Evolutionary conservation across 1,140 invertebrate species (phyloP).

Genomic region (Homarus americanus): DNA sequence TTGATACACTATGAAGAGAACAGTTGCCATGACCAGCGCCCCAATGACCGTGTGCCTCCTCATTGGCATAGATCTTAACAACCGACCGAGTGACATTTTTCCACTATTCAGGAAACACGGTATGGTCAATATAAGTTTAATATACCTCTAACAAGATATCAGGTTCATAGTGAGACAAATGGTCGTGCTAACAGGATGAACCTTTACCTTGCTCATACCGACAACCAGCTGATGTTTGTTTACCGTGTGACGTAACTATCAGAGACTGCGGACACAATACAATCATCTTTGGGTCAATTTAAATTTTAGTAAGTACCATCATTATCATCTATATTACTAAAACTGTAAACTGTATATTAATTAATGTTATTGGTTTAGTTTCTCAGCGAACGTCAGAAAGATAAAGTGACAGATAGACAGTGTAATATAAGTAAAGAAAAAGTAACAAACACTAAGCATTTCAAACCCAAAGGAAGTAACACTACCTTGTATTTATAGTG

Average conservation of each 20-base stretch:
- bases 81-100: conserved; percentile 32
- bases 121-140: background rate
- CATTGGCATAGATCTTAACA: conserved; percentile 34
- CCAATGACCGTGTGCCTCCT: conserved; percentile 52
- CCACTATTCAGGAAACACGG: background rate
- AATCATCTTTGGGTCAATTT: no score
- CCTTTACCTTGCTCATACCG: background rate
- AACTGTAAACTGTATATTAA: no score
- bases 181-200: background rate
- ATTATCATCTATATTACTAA: no score
- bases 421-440: no score
- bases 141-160: background rate
- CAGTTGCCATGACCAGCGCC: conserved; percentile 27
- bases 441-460: no score
- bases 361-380: no score
- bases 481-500: no score
- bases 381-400: no score
- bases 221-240: conserved; percentile 1
- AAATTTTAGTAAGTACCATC: no score
- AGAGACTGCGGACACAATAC: background rate
- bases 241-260: background rate
- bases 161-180: background rate
- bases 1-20: conserved; percentile 61
- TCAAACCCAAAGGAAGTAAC: no score
- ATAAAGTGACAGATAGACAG: no score